A percentile compares a stretch with the other conserved stretches of the same genome.
Conservation (phyloP, 2,113 vertebrate species). For the Patagioenas fasciata region DNA sequence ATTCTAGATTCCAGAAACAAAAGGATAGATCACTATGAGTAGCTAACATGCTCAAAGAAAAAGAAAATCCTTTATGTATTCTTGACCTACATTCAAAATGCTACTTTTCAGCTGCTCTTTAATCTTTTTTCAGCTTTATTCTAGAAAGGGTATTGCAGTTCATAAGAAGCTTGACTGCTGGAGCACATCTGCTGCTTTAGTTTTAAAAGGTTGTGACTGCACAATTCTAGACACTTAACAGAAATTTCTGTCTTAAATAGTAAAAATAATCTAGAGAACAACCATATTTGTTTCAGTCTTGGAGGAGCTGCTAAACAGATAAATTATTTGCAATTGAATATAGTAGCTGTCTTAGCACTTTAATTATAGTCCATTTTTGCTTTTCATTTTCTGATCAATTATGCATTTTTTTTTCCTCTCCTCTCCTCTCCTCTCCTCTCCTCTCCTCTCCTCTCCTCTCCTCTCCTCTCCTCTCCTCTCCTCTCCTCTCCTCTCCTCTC, state of each 20-base stretch:
- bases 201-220: neutral
- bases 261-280: conserved; percentile 7
- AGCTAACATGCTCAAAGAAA: neutral
- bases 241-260: neutral
- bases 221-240: neutral
- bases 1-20: neutral
- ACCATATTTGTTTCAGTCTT: neutral
- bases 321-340: neutral
- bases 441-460: too few relatives aligned
- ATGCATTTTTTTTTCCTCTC: neutral
- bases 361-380: neutral
- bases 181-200: conserved; percentile 17
- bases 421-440: too few relatives aligned
- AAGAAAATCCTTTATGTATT: neutral
- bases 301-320: neutral
- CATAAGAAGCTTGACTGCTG: neutral
- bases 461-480: too few relatives aligned
- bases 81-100: conserved; percentile 28
- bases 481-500: too few relatives aligned
- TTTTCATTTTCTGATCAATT: neutral
- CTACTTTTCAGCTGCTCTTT: neutral
- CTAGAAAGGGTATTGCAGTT: neutral
- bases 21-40: neutral
- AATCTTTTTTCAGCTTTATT: neutral
- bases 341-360: neutral